Evolutionary conservation across 2,797 vertebrate species (phyloP).

Genomic region (Potorous gilbertii): DNA sequence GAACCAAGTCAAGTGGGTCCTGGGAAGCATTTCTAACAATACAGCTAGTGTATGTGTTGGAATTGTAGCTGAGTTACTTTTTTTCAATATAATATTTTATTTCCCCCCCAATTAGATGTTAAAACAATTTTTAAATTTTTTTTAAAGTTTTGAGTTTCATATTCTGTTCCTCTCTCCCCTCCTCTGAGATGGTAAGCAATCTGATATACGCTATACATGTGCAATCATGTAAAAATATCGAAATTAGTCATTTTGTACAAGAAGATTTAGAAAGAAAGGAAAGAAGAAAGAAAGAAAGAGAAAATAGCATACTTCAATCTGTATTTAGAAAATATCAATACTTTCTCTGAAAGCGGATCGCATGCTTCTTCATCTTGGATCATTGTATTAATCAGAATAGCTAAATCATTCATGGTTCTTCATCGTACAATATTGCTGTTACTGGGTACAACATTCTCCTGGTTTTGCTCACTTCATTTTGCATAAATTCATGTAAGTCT

Average conservation of each 20-base stretch:
- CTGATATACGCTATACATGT: background rate
- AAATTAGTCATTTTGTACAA: background rate
- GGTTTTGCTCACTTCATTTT: too few species aligned
- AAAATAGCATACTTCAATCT: too few species aligned
- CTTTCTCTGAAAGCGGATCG: too few species aligned
- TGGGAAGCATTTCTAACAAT: background rate
- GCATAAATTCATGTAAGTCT: too few species aligned
- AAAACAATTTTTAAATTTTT: background rate
- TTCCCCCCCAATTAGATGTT: background rate
- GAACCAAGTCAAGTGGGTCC: background rate
- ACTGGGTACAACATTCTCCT: too few species aligned
- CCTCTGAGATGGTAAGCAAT: background rate
- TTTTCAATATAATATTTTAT: background rate
- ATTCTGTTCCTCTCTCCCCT: background rate
- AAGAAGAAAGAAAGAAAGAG: background rate
- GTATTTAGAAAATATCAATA: too few species aligned
- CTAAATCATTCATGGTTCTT: too few species aligned
- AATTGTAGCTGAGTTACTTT: background rate
- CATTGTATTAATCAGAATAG: too few species aligned
- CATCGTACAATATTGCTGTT: too few species aligned
- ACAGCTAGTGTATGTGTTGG: background rate
- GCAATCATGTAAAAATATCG: background rate
- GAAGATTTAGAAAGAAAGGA: background rate
- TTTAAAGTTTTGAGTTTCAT: background rate
- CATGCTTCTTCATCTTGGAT: too few species aligned